These are phyloP conservation scores for Oceanodroma leucorhoa DNA, from an alignment of 2,797 vertebrate species.

Conservation along the genomic window DNA sequence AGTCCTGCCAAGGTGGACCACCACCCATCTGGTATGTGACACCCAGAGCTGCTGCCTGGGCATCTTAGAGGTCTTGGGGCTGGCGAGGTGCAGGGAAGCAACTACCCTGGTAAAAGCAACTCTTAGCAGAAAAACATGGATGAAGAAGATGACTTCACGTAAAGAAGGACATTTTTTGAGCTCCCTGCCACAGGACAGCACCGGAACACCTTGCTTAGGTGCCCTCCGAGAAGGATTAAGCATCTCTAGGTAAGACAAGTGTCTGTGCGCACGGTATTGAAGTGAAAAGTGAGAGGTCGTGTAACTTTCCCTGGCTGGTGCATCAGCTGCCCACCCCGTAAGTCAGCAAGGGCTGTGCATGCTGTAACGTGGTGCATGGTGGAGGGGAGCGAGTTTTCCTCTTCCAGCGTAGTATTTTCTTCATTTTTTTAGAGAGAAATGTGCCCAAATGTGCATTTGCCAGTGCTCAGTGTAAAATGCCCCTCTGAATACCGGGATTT, in stretches of 20 bases:
- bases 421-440: neutral
- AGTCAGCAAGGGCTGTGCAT: neutral
- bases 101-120: neutral
- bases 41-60: neutral
- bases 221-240: neutral
- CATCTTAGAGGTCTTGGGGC: neutral
- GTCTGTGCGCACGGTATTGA: accelerated
- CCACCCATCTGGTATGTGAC: neutral
- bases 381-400: neutral
- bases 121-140: neutral
- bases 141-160: neutral
- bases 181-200: neutral
- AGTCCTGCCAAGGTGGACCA: neutral
- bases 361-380: accelerated
- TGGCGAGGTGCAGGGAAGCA: neutral
- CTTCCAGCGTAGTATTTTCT: neutral
- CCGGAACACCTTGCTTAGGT: neutral
- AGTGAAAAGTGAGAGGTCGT: neutral
- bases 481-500: accelerated
- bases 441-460: neutral
- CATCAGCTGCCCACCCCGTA: neutral
- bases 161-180: neutral
- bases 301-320: neutral
- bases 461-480: neutral
- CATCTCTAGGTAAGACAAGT: neutral